Evolutionary conservation across 1,140 invertebrate genomes (phyloP).

Genomic region (Trichogramma pretiosum): DNA sequence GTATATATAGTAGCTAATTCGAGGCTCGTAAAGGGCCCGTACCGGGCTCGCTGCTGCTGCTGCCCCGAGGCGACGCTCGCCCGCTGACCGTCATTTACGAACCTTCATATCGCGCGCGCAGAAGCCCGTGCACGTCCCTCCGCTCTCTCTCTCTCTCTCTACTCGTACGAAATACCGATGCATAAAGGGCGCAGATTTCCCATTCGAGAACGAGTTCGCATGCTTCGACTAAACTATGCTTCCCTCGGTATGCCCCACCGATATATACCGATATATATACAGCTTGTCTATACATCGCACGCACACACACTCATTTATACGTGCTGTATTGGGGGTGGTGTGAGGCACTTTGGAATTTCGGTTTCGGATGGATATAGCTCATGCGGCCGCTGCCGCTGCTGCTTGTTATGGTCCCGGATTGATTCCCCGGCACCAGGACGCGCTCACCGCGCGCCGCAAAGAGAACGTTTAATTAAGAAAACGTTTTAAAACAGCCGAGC

Average conservation of each 20-base stretch:
- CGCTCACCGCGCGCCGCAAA: constrained; percentile 1
- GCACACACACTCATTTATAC: too few species aligned
- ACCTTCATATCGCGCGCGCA: constrained; percentile 1
- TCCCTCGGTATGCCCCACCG: too few species aligned
- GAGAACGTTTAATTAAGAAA: constrained; percentile 16
- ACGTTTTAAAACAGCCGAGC: constrained; percentile 5
- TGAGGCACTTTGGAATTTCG: too few species aligned
- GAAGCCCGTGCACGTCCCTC: neutral
- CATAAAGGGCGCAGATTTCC: constrained; percentile 17
- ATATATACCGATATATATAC: neutral
- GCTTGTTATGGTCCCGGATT: constrained; percentile 4
- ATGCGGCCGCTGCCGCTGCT: neutral
- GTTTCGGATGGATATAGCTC: too few species aligned
- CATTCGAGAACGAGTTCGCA: constrained; percentile 7
- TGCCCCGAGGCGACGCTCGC: neutral
- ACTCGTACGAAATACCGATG: constrained; percentile 15
- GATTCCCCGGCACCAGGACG: neutral
- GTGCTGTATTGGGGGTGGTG: too few species aligned
- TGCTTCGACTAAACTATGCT: too few species aligned
- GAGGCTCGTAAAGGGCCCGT: constrained; percentile 5
- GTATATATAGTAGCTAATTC: neutral
- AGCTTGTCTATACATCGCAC: too few species aligned
- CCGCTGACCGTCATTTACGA: neutral
- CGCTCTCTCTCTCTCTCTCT: too few species aligned
- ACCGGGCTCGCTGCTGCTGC: neutral